These are phyloP conservation scores for Emberiza fucata DNA, from an alignment of 2,113 vertebrate genomes.

Conservation along the genomic window DNA sequence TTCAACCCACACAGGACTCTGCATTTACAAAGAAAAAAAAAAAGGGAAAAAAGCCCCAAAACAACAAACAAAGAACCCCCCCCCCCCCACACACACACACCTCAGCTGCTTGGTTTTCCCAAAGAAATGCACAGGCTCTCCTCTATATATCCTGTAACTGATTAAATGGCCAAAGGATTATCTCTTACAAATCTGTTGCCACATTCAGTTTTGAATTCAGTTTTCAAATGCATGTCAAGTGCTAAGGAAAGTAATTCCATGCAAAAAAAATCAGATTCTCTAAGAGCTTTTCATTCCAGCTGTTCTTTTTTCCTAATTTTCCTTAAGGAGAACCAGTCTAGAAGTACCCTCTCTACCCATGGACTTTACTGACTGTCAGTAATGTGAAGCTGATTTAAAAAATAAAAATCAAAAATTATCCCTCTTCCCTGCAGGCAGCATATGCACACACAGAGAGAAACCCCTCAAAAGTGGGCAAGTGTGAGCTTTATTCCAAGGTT, in stretches of 20 bases:
- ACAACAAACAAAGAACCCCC: background rate
- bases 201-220: background rate
- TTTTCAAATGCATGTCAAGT: background rate
- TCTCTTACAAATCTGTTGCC: background rate
- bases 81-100: too few relatives aligned
- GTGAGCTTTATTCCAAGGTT: background rate
- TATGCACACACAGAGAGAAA: accelerated
- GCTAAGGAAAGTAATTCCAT: background rate
- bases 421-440: too few relatives aligned
- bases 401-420: background rate
- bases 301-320: background rate
- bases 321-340: background rate
- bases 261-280: background rate
- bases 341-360: background rate
- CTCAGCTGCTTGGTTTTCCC: background rate
- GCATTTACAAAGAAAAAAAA: background rate
- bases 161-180: background rate
- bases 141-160: background rate
- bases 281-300: background rate
- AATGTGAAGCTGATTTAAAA: background rate
- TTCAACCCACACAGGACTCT: background rate
- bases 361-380: background rate
- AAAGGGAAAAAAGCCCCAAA: accelerated
- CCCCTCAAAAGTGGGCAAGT: background rate
- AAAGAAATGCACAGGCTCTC: background rate